These are phyloP conservation scores for Rugalucina vietnamica DNA, from an alignment of 2,888 invertebrate genomes.

Conservation along the genomic window DNA sequence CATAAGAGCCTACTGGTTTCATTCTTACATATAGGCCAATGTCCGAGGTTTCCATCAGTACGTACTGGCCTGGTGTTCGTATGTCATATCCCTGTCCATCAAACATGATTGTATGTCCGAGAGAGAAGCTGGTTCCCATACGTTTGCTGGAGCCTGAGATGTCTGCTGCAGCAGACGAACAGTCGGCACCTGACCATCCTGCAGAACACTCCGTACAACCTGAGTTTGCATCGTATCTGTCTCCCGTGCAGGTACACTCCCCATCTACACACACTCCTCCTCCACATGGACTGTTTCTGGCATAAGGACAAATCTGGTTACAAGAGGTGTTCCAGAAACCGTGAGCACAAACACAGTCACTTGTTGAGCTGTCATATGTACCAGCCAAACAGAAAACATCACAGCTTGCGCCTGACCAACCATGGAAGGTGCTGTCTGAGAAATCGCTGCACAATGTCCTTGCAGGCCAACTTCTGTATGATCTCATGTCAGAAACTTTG, in stretches of 20 bases:
- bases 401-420: slow-evolving; percentile 62
- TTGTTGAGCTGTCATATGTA: slow-evolving; percentile 12
- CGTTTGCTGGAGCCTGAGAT: slow-evolving; percentile 1
- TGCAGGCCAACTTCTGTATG: slow-evolving; percentile 35
- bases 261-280: slow-evolving; percentile 66
- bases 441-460: slow-evolving; percentile 46
- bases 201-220: slow-evolving; percentile 61
- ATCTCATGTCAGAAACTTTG: too few species aligned
- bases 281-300: slow-evolving; percentile 59
- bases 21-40: slow-evolving; percentile 56
- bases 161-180: slow-evolving; percentile 50
- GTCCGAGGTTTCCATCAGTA: slow-evolving; percentile 44
- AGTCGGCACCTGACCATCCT: slow-evolving; percentile 72
- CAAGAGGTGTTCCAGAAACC: slow-evolving; percentile 68
- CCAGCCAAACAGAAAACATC: slow-evolving; percentile 54
- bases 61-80: slow-evolving; percentile 58
- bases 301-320: slow-evolving; percentile 56
- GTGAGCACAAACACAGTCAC: slow-evolving; percentile 59
- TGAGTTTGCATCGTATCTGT: slow-evolving; percentile 51
- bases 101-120: slow-evolving; percentile 64
- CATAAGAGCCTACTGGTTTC: slow-evolving; percentile 61
- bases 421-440: slow-evolving; percentile 31
- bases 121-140: slow-evolving; percentile 51
- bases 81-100: slow-evolving; percentile 63
- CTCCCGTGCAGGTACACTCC: slow-evolving; percentile 62